phyloP scores from a whole-genome alignment of 2,888 invertebrate genomes.

The Apodemia mormo region DNA sequence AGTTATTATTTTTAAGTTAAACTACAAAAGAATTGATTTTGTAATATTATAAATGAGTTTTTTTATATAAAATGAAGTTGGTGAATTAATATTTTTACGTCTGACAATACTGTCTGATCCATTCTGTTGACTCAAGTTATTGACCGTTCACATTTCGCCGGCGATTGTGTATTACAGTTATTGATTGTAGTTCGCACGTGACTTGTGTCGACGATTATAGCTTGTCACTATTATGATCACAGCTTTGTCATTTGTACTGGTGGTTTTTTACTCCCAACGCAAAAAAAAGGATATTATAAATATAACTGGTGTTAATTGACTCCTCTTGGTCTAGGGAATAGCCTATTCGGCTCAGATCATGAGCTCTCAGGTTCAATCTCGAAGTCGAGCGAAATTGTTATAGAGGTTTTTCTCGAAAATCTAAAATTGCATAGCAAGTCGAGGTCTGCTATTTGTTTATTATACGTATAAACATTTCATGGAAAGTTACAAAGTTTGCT shows the following conservation, averaged over 20 bases:
- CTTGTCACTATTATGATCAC: constrained; percentile 55
- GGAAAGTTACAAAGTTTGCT: constrained; percentile 15
- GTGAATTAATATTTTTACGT: constrained; percentile 35
- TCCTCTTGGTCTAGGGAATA: too few relatives aligned
- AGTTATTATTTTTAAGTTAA: neutral
- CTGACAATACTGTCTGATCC: constrained; percentile 55
- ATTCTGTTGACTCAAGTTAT: constrained; percentile 76
- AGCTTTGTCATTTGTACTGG: constrained; percentile 41
- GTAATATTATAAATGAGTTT: constrained; percentile 15
- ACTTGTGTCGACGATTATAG: constrained; percentile 73
- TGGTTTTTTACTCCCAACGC: constrained; percentile 13
- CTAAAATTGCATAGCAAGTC: too few relatives aligned
- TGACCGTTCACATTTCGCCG: constrained; percentile 72
- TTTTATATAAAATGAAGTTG: constrained; percentile 24
- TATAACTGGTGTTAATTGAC: too few relatives aligned
- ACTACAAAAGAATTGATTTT: neutral
- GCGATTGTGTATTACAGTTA: constrained; percentile 77
- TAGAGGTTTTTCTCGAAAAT: too few relatives aligned
- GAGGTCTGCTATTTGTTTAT: neutral
- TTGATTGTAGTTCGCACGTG: constrained; percentile 77
- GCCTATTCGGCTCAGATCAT: too few relatives aligned
- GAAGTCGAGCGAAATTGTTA: too few relatives aligned
- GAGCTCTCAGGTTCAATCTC: too few relatives aligned
- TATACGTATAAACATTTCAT: neutral
- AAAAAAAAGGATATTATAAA: too few relatives aligned